These are phyloP conservation scores for Catharus fuscescens DNA, from an alignment of 2,113 vertebrate genomes.

Conservation along the genomic window DNA sequence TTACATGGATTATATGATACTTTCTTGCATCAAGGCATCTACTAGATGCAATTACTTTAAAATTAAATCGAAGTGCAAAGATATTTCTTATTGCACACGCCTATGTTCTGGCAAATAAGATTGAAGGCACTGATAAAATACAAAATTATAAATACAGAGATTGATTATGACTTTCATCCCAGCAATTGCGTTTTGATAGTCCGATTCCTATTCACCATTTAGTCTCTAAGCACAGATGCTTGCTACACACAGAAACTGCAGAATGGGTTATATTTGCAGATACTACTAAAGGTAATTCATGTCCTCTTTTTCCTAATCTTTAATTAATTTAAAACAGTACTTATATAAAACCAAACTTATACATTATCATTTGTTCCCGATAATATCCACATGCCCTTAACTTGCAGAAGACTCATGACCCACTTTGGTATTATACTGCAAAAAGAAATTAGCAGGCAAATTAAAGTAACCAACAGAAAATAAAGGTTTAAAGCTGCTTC, in stretches of 20 bases:
- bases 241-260: background rate
- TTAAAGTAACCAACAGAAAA: background rate
- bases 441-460: background rate
- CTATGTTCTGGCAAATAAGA: background rate
- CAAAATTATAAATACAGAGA: background rate
- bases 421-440: background rate
- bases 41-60: constrained; percentile 7
- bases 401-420: background rate
- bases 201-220: background rate
- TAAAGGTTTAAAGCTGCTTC: background rate
- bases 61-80: background rate
- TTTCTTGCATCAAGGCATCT: constrained; percentile 6
- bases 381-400: background rate
- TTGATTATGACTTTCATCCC: background rate
- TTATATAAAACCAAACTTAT: background rate
- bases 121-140: background rate
- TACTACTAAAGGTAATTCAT: background rate
- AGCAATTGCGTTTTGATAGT: background rate
- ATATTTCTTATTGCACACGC: background rate
- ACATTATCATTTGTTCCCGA: background rate
- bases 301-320: background rate
- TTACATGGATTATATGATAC: constrained; percentile 47
- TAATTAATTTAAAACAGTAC: background rate
- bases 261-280: background rate
- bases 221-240: background rate